Percentiles rank a stretch among this genome's conserved stretches.
phyloP scores from a whole-genome alignment of 2,113 vertebrate species.

The Pogona vitticeps region DNA sequence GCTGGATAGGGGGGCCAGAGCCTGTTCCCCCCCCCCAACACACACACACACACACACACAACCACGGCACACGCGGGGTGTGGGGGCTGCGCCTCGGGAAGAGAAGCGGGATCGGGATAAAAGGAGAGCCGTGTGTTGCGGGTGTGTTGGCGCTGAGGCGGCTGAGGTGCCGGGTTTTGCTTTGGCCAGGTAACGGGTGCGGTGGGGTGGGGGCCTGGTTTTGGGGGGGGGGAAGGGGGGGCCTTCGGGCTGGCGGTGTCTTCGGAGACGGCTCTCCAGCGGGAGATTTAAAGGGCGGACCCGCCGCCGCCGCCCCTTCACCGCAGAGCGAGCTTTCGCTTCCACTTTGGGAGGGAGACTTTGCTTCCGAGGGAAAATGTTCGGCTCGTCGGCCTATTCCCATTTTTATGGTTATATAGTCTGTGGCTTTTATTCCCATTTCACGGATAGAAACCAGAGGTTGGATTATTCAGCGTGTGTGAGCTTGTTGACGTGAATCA shows the following conservation, averaged over 20 bases:
- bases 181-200: background rate
- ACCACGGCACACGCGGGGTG: background rate
- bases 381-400: no score
- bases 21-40: background rate
- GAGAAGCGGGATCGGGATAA: background rate
- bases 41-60: no score
- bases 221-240: no score
- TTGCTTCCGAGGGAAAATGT: no score
- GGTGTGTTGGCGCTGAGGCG: background rate
- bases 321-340: background rate
- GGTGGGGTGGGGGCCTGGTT: no score
- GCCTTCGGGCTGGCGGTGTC: no score
- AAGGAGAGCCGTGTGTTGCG: background rate
- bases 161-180: background rate
- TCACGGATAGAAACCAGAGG: background rate
- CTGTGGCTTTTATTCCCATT: background rate
- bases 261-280: no score
- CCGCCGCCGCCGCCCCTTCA: no score
- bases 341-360: background rate
- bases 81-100: background rate
- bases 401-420: background rate
- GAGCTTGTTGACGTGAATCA: background rate
- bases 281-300: no score
- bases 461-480: background rate
- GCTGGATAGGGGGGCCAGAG: background rate